These are phyloP conservation scores for Lathronympha strigana DNA, from an alignment of 2,888 invertebrate genomes.

Conservation along the genomic window DNA sequence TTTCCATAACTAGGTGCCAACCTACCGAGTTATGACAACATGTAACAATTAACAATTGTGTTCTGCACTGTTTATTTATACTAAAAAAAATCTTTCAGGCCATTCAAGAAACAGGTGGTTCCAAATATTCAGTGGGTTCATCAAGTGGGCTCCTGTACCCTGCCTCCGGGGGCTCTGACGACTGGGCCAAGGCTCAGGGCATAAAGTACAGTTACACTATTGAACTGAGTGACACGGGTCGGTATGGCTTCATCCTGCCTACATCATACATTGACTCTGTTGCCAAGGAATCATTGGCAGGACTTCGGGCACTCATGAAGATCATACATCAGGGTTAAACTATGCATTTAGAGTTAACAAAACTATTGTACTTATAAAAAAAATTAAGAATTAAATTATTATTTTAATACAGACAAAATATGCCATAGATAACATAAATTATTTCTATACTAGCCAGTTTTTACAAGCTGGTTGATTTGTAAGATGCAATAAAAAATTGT, in stretches of 20 bases:
- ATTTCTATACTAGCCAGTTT: background rate
- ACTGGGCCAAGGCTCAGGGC: slow-evolving; percentile 94
- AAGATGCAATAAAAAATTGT: background rate
- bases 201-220: slow-evolving; percentile 96
- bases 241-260: slow-evolving; percentile 94
- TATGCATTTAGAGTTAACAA: slow-evolving; percentile 21
- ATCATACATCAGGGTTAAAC: slow-evolving; percentile 53
- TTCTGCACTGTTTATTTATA: background rate
- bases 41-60: background rate
- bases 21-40: too few species aligned
- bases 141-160: slow-evolving; percentile 92
- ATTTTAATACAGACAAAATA: background rate
- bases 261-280: slow-evolving; percentile 89
- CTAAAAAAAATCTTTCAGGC: slow-evolving; percentile 72
- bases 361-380: background rate
- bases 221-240: slow-evolving; percentile 93
- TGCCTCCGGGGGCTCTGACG: slow-evolving; percentile 92
- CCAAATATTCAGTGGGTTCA: slow-evolving; percentile 89
- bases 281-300: slow-evolving; percentile 90
- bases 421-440: slow-evolving; percentile 11
- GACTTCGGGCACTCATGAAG: slow-evolving; percentile 85
- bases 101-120: slow-evolving; percentile 85
- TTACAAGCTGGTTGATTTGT: background rate
- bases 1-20: too few species aligned
- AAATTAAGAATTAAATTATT: slow-evolving; percentile 2